Evolutionary conservation across 2,113 vertebrate genomes (phyloP).

Genomic region (Cryptotis parvus): DNA sequence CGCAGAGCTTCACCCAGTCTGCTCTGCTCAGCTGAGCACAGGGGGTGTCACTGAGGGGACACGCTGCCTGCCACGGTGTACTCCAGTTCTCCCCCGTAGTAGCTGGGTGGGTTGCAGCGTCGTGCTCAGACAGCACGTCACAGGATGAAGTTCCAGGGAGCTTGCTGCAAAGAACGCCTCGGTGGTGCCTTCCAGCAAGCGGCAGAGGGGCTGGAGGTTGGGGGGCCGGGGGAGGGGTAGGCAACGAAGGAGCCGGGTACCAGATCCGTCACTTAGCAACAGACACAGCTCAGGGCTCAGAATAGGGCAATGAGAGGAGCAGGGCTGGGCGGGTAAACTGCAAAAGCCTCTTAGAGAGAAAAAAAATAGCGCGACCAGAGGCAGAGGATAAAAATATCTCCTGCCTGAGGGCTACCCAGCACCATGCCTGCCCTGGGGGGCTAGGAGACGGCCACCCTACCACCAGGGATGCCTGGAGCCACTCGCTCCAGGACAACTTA

Average conservation of each 20-base stretch:
- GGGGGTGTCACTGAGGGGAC: neutral
- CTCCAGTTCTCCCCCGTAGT: neutral
- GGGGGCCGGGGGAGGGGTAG: too few species aligned
- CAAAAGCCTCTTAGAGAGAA: slow-evolving; percentile 74
- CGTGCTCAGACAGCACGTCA: neutral
- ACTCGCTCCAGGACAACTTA: neutral
- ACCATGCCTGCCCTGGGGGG: neutral
- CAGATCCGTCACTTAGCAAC: slow-evolving; percentile 84
- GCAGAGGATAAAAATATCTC: slow-evolving; percentile 77
- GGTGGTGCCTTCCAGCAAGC: slow-evolving; percentile 26
- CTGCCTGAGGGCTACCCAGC: slow-evolving; percentile 31
- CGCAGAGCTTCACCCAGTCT: neutral
- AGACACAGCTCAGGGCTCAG: slow-evolving; percentile 59
- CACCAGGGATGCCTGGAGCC: neutral
- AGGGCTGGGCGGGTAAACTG: slow-evolving; percentile 64
- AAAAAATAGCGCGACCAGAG: slow-evolving; percentile 57
- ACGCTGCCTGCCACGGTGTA: neutral
- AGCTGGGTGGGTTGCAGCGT: slow-evolving; percentile 7
- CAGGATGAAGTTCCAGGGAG: neutral
- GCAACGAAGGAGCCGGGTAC: neutral
- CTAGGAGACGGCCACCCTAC: too few species aligned
- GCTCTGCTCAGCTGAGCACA: neutral
- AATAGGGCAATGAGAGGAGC: slow-evolving; percentile 69
- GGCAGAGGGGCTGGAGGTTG: slow-evolving; percentile 9
- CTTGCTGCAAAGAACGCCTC: slow-evolving; percentile 55